Evolutionary conservation across 2,113 vertebrate species (phyloP).

Genomic region (Perca flavescens): DNA sequence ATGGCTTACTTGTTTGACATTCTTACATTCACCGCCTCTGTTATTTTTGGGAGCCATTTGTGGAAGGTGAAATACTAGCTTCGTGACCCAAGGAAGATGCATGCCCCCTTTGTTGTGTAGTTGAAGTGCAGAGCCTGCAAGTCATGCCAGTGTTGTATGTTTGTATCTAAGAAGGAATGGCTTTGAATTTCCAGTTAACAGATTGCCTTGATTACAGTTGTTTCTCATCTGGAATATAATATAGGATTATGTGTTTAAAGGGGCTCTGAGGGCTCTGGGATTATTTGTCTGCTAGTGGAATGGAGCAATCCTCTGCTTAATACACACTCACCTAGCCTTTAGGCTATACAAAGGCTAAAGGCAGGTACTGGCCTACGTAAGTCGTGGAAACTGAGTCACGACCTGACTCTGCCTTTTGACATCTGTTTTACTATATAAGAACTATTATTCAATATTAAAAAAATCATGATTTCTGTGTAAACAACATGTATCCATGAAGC

Average conservation of each 20-base stretch:
- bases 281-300: slow-evolving; percentile 29
- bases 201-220: slow-evolving; percentile 9
- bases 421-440: background rate
- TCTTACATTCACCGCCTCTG: background rate
- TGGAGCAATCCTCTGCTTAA: slow-evolving; percentile 2
- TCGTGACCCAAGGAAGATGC: background rate
- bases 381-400: background rate
- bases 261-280: slow-evolving; percentile 10
- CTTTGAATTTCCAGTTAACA: background rate
- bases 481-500: background rate
- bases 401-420: background rate
- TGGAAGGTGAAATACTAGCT: background rate
- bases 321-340: background rate
- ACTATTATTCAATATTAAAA: background rate
- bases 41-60: slow-evolving; percentile 1
- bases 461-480: background rate
- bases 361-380: background rate
- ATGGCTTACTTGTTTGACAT: background rate
- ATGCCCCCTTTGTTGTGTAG: background rate
- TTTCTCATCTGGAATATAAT: slow-evolving; percentile 30
- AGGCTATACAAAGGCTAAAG: background rate
- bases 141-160: background rate
- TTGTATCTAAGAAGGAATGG: slow-evolving; percentile 14
- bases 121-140: background rate
- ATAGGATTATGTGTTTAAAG: slow-evolving; percentile 33